Percentiles rank a stretch among this genome's conserved stretches.
phyloP scores from a whole-genome alignment of 1,140 invertebrate genomes.

The Cydia strobilella region DNA sequence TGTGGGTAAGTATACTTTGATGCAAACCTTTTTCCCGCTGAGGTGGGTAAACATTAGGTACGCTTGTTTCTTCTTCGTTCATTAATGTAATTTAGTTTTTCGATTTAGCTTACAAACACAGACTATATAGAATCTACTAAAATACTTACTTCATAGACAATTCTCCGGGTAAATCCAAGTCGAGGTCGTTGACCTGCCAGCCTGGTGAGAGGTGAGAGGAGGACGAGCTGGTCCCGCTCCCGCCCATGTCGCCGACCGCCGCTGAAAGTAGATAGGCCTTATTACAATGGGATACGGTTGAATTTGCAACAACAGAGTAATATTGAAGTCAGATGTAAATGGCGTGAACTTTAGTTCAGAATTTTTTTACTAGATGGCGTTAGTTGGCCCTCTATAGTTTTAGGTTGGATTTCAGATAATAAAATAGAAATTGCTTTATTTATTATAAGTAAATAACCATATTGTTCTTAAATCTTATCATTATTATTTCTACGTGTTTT shows the following conservation, averaged over 20 bases:
- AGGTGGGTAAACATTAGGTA: too few species aligned
- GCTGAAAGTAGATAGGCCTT: conserved; percentile 43
- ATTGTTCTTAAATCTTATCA: too few species aligned
- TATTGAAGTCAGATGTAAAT: background rate
- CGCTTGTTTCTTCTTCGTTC: too few species aligned
- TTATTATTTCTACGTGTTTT: too few species aligned
- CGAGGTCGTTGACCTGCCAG: conserved; percentile 82
- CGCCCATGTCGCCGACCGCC: conserved; percentile 71
- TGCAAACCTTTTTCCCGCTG: too few species aligned
- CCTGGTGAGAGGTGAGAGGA: conserved; percentile 73
- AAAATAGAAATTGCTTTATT: too few species aligned
- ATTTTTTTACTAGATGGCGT: background rate
- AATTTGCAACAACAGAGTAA: background rate
- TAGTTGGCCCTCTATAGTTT: background rate
- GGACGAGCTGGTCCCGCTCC: conserved; percentile 70
- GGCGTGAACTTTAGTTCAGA: background rate
- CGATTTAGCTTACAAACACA: too few species aligned
- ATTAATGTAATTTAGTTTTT: too few species aligned
- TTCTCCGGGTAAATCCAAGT: conserved; percentile 71
- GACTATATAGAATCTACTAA: too few species aligned
- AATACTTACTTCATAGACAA: conserved; percentile 71
- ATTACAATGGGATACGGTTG: background rate
- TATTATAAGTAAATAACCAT: too few species aligned
- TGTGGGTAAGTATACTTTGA: too few species aligned
- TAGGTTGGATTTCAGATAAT: too few species aligned